Base-by-base conservation (phyloP, 2,113 vertebrate species). In the Pithys albifrons region DNA sequence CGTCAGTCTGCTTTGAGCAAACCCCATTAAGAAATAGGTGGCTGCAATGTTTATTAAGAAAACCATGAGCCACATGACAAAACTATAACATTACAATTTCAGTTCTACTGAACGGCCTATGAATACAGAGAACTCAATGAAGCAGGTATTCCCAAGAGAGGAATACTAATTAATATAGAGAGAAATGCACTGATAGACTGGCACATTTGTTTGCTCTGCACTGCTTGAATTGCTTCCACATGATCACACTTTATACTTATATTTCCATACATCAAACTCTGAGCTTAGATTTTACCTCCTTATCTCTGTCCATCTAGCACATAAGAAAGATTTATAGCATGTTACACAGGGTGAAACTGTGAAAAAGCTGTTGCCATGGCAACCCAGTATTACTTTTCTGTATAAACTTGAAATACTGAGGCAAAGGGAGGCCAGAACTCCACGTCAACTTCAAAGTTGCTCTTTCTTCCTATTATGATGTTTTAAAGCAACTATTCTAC, bases 341-440 rank as follows among this genome's bases (percentile, higher is more conserved):
- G 93, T 91, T 97, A 94, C 83, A 87, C 74, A 83, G 57, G 39
- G 88, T 59, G 85, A 94, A 89, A 55, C 77, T 83, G 96, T 78
- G 93, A 77, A 93, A 96, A 95, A 93, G 61, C 62, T 87, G 97
- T 98, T 97, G 57, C 94, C 76, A 89, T 85, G 89, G 92, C 91
- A 98, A 98, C 95, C 25, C 45, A 88, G 70, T 77, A 79, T 70
- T 97, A 91, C 49, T 96, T 93, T 91, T 92, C 61, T 84, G n/a
- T 91, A 89, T 89, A 96, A 96, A 96, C 90, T 83, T 67, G 48
- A 77, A 31, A 57, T 45, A 80, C 64, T 14, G 6, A 96, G 70
- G 52, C 70, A 37, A 79, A 91, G 71, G 55, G 89, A 84, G 86
- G 45, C 69, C 35, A 76, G 29, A 94, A 90, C 49, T 85, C 67